These are phyloP conservation scores for Alouatta palliata DNA, from an alignment of 2,113 vertebrate species.

Conservation along the genomic window DNA sequence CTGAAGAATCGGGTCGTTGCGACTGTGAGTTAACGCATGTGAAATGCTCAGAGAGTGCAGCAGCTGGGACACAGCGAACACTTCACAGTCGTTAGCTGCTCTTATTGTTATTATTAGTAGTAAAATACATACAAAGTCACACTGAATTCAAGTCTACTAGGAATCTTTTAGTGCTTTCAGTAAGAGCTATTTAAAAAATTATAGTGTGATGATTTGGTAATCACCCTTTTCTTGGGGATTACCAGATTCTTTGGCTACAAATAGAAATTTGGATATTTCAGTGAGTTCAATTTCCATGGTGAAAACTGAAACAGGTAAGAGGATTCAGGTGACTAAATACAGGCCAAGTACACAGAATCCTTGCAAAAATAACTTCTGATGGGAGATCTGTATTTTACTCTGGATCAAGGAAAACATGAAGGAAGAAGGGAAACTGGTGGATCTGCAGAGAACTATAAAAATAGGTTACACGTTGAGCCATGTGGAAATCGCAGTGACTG, in stretches of 20 bases:
- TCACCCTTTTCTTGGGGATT: background rate
- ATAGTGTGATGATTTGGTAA: background rate
- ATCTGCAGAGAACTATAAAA: background rate
- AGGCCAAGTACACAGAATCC: background rate
- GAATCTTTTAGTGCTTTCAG: background rate
- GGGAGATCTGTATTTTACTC: background rate
- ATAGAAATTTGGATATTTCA: background rate
- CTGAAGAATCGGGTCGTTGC: background rate
- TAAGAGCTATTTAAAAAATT: background rate
- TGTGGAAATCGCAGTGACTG: background rate
- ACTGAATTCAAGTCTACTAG: background rate
- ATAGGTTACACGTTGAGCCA: background rate
- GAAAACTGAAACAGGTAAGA: background rate
- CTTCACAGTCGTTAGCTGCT: background rate
- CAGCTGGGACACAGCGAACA: background rate
- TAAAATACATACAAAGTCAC: background rate
- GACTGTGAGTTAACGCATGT: background rate
- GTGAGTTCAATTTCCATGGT: background rate
- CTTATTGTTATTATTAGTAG: background rate
- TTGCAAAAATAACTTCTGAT: background rate
- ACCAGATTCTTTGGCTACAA: background rate
- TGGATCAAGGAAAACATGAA: background rate
- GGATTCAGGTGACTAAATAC: background rate
- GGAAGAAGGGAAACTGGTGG: background rate
- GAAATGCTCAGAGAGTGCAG: background rate